Conservation (phyloP, 1,140 invertebrate species). For the Geopemphigus sp. region DNA sequence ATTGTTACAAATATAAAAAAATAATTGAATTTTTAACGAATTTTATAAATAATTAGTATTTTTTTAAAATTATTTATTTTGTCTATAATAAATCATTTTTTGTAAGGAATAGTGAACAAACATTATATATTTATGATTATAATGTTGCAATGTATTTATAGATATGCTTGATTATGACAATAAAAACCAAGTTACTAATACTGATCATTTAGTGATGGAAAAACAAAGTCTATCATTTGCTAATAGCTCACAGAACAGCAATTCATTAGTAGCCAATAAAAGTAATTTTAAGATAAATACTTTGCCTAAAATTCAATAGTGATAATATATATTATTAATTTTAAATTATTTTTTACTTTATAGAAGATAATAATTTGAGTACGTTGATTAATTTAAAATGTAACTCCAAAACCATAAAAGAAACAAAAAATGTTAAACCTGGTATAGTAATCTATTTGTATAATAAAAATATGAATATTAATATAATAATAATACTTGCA, state of each 20-base stretch:
- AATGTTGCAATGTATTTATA: not conserved
- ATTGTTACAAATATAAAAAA: too few species aligned
- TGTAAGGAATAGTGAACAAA: not conserved
- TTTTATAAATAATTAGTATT: not conserved
- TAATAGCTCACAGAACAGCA: not conserved
- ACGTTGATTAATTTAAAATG: not conserved
- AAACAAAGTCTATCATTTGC: not conserved
- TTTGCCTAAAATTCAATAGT: too few species aligned
- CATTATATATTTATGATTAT: not conserved
- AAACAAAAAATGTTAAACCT: slow-evolving; percentile 16
- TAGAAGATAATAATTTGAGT: not conserved
- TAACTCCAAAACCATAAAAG: not conserved
- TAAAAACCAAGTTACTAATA: slow-evolving; percentile 21
- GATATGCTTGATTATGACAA: slow-evolving; percentile 13
- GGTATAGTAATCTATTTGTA: slow-evolving; percentile 5
- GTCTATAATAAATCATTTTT: too few species aligned
- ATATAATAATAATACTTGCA: not conserved
- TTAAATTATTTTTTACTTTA: not conserved
- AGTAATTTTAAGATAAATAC: not conserved
- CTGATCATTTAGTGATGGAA: not conserved
- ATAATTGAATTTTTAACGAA: not conserved
- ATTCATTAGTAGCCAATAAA: not conserved
- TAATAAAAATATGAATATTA: too few species aligned
- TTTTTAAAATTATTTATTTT: not conserved
- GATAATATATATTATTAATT: not conserved